phyloP scores from a whole-genome alignment of 2,113 vertebrate genomes.

The Coracopsis vasa region DNA sequence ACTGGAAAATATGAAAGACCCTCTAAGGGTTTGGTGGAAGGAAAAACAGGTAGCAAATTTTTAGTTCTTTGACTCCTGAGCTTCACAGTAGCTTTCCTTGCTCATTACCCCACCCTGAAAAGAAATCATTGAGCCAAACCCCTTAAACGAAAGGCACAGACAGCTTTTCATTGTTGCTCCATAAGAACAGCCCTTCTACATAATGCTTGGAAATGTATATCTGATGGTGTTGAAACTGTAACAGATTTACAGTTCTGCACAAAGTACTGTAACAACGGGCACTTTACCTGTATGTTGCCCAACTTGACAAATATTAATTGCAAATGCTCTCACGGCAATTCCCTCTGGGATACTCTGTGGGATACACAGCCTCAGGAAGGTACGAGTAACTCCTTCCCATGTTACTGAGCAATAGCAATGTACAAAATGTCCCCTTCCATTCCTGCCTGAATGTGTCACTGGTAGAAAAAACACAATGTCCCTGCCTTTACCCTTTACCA shows the following conservation, averaged over 20 bases:
- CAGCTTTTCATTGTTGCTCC: neutral
- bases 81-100: neutral
- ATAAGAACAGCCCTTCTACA: neutral
- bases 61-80: neutral
- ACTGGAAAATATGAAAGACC: neutral
- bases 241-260: neutral
- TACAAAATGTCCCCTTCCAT: neutral
- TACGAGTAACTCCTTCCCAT: neutral
- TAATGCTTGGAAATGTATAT: neutral
- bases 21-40: neutral
- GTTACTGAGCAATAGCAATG: neutral
- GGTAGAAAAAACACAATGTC: neutral
- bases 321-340: accelerated
- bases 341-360: neutral
- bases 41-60: neutral
- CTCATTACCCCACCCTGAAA: neutral
- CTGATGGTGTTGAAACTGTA: neutral
- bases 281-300: neutral
- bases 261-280: neutral
- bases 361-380: accelerated
- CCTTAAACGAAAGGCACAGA: neutral
- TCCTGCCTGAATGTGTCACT: accelerated
- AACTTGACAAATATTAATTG: neutral
- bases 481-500: neutral
- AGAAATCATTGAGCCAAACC: neutral